These are phyloP conservation scores for Phragmatobia fuliginosa DNA, from an alignment of 2,888 invertebrate genomes.

Conservation along the genomic window DNA sequence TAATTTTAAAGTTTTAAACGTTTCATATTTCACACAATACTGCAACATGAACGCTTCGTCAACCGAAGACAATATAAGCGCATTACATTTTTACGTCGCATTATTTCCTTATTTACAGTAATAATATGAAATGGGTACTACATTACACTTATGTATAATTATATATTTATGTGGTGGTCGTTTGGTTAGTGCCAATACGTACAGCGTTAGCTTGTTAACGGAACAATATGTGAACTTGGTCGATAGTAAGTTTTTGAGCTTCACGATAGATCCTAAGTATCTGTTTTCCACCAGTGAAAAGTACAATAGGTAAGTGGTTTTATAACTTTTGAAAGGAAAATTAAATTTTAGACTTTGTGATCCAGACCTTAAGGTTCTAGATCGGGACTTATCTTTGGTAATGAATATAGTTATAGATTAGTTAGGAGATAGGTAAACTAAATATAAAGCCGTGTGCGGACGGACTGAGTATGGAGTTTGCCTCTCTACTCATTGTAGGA, in stretches of 20 bases:
- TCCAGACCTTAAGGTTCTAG: neutral
- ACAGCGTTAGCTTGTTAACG: slow-evolving; percentile 86
- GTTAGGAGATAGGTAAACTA: too few relatives aligned
- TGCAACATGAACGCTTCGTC: slow-evolving; percentile 51
- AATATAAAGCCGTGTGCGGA: too few relatives aligned
- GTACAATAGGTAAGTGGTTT: slow-evolving; percentile 62
- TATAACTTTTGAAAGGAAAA: neutral
- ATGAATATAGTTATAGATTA: neutral
- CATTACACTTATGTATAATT: slow-evolving; percentile 27
- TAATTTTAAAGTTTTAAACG: neutral
- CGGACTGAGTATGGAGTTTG: too few relatives aligned
- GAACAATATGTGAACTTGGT: slow-evolving; percentile 88
- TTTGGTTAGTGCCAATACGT: slow-evolving; percentile 70
- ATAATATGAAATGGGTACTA: slow-evolving; percentile 38
- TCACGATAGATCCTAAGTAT: slow-evolving; percentile 90
- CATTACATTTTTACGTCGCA: neutral
- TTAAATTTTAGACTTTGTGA: neutral
- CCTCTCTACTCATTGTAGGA: too few relatives aligned
- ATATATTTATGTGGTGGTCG: slow-evolving; percentile 30
- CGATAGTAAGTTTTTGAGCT: slow-evolving; percentile 90
- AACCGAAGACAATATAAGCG: slow-evolving; percentile 52
- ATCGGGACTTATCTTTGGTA: neutral
- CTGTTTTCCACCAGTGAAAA: slow-evolving; percentile 78
- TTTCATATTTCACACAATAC: slow-evolving; percentile 27
- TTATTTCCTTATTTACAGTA: slow-evolving; percentile 16